These are phyloP conservation scores for Phalanger gymnotis DNA, from an alignment of 2,797 vertebrate genomes.

Conservation along the genomic window DNA sequence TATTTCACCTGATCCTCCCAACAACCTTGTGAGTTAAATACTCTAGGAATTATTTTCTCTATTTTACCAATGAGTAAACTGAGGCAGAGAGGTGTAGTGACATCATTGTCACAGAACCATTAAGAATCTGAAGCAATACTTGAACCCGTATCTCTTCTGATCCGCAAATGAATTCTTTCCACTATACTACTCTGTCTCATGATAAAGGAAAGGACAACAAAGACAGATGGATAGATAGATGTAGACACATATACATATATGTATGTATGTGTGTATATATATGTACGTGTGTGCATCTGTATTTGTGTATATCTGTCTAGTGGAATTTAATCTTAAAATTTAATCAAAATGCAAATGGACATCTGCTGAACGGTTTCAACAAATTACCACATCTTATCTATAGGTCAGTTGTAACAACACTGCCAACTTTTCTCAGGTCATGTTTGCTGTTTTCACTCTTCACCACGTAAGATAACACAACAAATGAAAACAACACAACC, in stretches of 20 bases:
- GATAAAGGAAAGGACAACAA: neutral
- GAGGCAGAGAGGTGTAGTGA: neutral
- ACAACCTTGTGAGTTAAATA: neutral
- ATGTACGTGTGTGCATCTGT: too few relatives aligned
- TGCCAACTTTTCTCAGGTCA: neutral
- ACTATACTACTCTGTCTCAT: neutral
- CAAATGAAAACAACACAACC: neutral
- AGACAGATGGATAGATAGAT: too few relatives aligned
- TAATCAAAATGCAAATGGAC: neutral
- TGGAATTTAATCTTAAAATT: neutral
- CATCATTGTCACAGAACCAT: neutral
- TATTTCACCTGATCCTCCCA: neutral
- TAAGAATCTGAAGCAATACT: neutral
- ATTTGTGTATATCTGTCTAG: too few relatives aligned
- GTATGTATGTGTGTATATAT: too few relatives aligned
- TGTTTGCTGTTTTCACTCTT: neutral
- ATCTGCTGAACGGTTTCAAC: neutral
- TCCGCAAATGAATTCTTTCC: neutral
- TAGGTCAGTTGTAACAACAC: fast-evolving
- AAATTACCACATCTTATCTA: neutral
- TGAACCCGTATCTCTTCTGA: neutral
- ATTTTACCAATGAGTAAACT: neutral
- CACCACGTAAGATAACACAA: neutral
- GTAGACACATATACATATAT: too few relatives aligned
- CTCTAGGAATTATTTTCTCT: neutral